Base-by-base conservation (phyloP, 2,888 invertebrate species). In the Hecatera dysodea region DNA sequence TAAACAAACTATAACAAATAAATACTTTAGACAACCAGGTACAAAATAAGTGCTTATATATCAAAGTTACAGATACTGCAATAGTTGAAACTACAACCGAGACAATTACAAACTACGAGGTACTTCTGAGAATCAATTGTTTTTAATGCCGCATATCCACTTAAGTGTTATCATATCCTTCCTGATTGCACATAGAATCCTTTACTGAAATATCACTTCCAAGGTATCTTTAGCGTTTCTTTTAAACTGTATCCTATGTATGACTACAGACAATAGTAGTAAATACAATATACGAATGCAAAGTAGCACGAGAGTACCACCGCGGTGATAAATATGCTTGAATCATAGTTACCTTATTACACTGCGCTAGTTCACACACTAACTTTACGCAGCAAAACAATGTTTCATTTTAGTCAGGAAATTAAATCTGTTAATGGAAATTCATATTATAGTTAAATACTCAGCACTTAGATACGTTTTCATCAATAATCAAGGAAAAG, bases 401-500 rank as follows among this genome's bases (percentile, higher is more conserved):
- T 71, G 50, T 72, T 73, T 69, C 80, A 83, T 83, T 60, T 48
- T 78, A 69, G 62, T 63, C 46, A 50, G 29, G 59, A 57, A 61
- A 71, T 48, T 67, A 55, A 66, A 69, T 74, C 59, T 66, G 29
- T 19, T 68, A 61, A 56, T 66, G 60, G 50, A 75, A 71, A 66
- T 59, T 64, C 87, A 87, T 87, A 62, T 57, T 85, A 72, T 42
- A 75, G 57, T 69, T 70, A 64, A 67, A 53, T 64, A 75, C 52
- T 72, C 67, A 64, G 57, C 62, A 75, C 70, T 67, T 78, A 42
- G 48, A 56, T 48, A 63, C 44, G 44, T 79, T 84, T 82, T 81
- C 70, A 82, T 72, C 75, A 75, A 72, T 76, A 80, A 80, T 80
- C 78, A 77, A 76, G 67, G 70, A 90, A 90, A 89, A 88, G 90